Evolutionary conservation across 2,113 vertebrate genomes (phyloP).

Genomic region (Oplegnathus fasciatus): DNA sequence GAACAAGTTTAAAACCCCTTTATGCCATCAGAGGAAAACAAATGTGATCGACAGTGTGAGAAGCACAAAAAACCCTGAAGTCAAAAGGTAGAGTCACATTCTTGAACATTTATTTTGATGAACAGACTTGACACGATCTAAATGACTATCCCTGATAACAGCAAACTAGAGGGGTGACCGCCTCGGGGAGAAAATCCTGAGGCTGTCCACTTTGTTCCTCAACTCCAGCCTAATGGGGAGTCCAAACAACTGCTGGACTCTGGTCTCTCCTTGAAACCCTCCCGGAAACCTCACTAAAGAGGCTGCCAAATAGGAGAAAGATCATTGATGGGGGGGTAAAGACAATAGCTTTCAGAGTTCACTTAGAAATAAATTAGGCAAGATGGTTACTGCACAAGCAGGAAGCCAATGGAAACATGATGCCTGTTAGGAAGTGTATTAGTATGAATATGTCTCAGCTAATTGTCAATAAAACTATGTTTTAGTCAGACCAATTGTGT

Average conservation of each 20-base stretch:
- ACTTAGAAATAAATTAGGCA: conserved; percentile 57
- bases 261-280: conserved; percentile 19
- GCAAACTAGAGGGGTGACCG: conserved; percentile 15
- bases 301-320: conserved; percentile 43
- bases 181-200: background rate
- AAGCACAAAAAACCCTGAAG: background rate
- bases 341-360: conserved; percentile 45
- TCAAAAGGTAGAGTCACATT: conserved; percentile 52
- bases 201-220: conserved; percentile 8
- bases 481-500: conserved; percentile 40
- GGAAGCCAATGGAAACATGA: conserved; percentile 39
- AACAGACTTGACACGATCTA: conserved; percentile 62
- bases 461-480: conserved; percentile 14
- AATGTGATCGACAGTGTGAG: background rate
- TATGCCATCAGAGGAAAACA: background rate
- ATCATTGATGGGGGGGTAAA: conserved; percentile 29
- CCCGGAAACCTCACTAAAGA: conserved; percentile 25
- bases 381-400: conserved; percentile 48
- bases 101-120: conserved; percentile 75
- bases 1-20: background rate
- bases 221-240: background rate
- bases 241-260: conserved; percentile 50
- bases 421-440: conserved; percentile 17
- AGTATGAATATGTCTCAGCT: conserved; percentile 22
- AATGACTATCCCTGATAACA: conserved; percentile 56